phyloP scores from a whole-genome alignment of 2,888 invertebrate species.

The Pollenia griseotomentosa region DNA sequence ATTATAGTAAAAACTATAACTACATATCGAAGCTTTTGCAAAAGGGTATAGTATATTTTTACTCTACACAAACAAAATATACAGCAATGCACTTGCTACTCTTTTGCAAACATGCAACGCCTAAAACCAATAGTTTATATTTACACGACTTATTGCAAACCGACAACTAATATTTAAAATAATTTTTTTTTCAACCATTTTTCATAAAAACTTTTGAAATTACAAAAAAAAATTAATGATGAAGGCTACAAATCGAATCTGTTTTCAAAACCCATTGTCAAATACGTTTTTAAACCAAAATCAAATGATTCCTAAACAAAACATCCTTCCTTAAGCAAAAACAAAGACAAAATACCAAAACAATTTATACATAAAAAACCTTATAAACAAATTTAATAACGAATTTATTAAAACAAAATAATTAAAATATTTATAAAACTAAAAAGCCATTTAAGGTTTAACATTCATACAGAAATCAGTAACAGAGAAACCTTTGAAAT shows the following conservation, averaged over 20 bases:
- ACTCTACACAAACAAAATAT: too few relatives aligned
- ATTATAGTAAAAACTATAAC: too few relatives aligned
- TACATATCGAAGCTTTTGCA: too few relatives aligned
- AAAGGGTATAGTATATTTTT: too few relatives aligned
- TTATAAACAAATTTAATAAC: constrained; percentile 49
- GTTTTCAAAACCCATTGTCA: background rate
- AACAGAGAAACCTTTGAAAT: constrained; percentile 52
- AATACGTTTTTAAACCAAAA: constrained; percentile 11
- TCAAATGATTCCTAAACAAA: constrained; percentile 59
- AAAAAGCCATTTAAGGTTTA: background rate
- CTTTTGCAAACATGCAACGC: too few relatives aligned
- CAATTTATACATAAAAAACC: constrained; percentile 20
- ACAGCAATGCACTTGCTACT: too few relatives aligned
- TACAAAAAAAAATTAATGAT: background rate
- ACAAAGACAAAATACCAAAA: constrained; percentile 10
- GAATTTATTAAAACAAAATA: constrained; percentile 60
- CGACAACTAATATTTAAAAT: too few relatives aligned
- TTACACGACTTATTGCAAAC: too few relatives aligned
- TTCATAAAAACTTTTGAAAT: too few relatives aligned
- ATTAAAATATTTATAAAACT: constrained; percentile 4
- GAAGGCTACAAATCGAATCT: background rate
- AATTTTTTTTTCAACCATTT: too few relatives aligned
- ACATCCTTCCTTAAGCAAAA: constrained; percentile 56
- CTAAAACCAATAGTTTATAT: too few relatives aligned
- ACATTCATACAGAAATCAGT: too few relatives aligned